A percentile compares a stretch with the other conserved stretches of the same genome.
These are phyloP conservation scores for Fragum fragum DNA, from an alignment of 2,888 invertebrate species.

Conservation along the genomic window DNA sequence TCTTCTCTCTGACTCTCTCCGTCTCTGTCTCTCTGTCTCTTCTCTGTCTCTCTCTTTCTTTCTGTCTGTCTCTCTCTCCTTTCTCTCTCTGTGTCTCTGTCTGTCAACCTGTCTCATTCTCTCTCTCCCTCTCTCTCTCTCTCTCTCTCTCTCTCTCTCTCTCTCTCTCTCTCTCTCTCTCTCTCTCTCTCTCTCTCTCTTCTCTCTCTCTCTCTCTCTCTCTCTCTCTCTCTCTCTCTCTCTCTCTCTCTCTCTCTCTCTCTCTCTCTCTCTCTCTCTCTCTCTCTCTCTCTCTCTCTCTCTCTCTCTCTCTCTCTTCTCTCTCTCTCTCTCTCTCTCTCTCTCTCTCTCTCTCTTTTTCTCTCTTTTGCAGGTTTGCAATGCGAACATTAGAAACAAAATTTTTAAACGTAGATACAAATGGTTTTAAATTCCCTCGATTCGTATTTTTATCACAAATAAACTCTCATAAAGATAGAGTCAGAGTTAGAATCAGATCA, in stretches of 20 bases:
- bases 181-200: not conserved
- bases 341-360: no score
- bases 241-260: slow-evolving; percentile 3
- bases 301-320: not conserved
- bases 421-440: no score
- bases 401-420: no score
- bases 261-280: slow-evolving; percentile 11
- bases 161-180: not conserved
- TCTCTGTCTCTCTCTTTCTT: no score
- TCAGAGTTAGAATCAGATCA: no score
- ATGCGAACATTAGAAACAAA: no score
- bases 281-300: slow-evolving; percentile 6
- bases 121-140: no score
- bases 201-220: not conserved
- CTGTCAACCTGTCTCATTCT: not conserved
- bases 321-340: not conserved
- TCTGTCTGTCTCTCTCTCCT: no score
- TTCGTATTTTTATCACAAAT: no score
- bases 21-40: not conserved
- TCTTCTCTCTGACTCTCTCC: not conserved
- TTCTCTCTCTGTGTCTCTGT: not conserved
- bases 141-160: not conserved
- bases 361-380: no score
- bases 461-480: no score
- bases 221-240: not conserved